phyloP scores from a whole-genome alignment of 2,797 vertebrate genomes.

The Pelobates cultripes region DNA sequence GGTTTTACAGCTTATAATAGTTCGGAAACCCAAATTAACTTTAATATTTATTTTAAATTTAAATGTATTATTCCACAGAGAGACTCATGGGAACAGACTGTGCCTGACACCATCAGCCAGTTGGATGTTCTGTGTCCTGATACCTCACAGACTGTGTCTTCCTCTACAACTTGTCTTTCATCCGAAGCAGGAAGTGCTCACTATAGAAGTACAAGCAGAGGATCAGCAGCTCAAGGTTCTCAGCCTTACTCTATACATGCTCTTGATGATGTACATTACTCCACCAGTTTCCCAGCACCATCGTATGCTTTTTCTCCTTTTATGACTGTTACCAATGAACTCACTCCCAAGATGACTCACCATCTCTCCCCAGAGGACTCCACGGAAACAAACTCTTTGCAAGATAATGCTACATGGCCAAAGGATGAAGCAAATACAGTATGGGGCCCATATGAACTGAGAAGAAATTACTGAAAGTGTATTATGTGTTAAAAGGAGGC shows the following conservation, averaged over 20 bases:
- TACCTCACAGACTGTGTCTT: constrained; percentile 66
- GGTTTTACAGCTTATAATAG: too few relatives aligned
- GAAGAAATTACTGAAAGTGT: constrained; percentile 78
- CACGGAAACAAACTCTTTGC: constrained; percentile 64
- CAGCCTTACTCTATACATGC: constrained; percentile 83
- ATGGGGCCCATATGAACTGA: constrained; percentile 85
- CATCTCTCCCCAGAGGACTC: constrained; percentile 71
- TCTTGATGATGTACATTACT: constrained; percentile 83
- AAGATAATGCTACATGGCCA: constrained; percentile 74
- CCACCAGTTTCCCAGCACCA: constrained; percentile 71
- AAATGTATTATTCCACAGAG: constrained; percentile 70
- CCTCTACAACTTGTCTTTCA: constrained; percentile 71
- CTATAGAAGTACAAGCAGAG: constrained; percentile 76
- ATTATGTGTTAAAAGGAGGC: neutral
- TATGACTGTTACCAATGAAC: constrained; percentile 73
- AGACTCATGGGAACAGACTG: constrained; percentile 85
- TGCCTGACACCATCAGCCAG: constrained; percentile 74
- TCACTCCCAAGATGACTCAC: constrained; percentile 76
- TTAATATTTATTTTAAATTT: too few relatives aligned
- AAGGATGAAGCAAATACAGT: constrained; percentile 80
- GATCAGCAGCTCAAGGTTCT: constrained; percentile 63
- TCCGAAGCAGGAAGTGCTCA: constrained; percentile 70
- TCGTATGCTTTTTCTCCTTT: constrained; percentile 78
- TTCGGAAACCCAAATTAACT: too few relatives aligned
- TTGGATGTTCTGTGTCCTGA: constrained; percentile 75